Evolutionary conservation across 1,140 invertebrate genomes (phyloP).

Genomic region (Metopolophium dirhodum): DNA sequence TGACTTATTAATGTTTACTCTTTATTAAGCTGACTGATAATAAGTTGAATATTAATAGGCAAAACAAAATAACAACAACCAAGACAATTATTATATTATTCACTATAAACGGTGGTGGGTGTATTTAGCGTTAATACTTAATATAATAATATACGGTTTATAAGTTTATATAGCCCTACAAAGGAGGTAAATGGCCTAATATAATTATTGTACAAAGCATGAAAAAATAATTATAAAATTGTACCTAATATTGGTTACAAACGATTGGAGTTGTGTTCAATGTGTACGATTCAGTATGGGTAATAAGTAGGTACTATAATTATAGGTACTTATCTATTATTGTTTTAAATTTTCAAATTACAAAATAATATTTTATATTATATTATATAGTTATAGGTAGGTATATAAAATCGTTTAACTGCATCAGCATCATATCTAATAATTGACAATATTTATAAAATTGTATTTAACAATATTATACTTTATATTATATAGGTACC

Average conservation of each 20-base stretch:
- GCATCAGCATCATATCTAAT: no score
- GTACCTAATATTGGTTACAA: not conserved
- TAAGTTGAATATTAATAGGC: not conserved
- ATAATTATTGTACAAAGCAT: not conserved
- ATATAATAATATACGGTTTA: not conserved
- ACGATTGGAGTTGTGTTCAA: not conserved
- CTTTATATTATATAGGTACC: no score
- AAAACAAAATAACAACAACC: not conserved
- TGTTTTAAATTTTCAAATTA: no score
- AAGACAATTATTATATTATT: not conserved
- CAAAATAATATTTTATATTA: no score
- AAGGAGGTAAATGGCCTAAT: not conserved
- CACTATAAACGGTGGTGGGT: not conserved
- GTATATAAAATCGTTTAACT: no score
- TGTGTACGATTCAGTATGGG: not conserved
- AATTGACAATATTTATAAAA: no score
- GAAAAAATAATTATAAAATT: not conserved
- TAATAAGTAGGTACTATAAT: no score
- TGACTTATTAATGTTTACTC: conserved; percentile 10
- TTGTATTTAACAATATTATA: no score
- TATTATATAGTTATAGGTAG: no score
- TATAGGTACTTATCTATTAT: no score
- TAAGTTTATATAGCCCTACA: not conserved
- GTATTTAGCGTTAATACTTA: not conserved
- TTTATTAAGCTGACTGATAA: not conserved